phyloP scores from a whole-genome alignment of 2,797 vertebrate species.

The Anolis apletophallus region DNA sequence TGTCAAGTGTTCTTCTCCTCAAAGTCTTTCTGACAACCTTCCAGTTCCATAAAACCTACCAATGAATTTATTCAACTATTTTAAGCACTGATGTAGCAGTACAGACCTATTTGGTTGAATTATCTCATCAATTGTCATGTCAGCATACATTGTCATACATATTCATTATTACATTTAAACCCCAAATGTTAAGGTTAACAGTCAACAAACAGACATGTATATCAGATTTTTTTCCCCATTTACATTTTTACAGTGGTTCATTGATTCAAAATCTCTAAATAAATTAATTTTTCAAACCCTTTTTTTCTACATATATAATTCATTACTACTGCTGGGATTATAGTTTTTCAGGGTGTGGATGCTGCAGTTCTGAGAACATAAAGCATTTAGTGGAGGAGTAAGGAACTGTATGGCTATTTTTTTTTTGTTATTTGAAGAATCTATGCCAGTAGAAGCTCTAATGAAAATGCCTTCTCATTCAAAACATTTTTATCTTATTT shows the following conservation, averaged over 20 bases:
- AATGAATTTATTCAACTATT: not conserved
- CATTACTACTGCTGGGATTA: not conserved
- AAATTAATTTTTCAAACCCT: not conserved
- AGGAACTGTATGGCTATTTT: not conserved
- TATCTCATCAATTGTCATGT: conserved; percentile 14
- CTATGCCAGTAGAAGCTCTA: too few relatives aligned
- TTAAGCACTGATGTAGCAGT: not conserved
- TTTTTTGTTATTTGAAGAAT: not conserved
- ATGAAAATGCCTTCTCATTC: not conserved
- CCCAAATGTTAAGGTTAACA: not conserved
- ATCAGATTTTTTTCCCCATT: not conserved
- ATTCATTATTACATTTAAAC: not conserved
- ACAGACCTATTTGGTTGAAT: conserved; percentile 7
- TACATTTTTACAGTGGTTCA: conserved; percentile 10
- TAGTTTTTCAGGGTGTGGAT: not conserved
- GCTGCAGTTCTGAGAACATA: not conserved
- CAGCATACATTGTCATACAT: not conserved
- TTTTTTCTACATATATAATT: not conserved
- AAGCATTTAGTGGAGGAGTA: not conserved
- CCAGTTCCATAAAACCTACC: conserved; percentile 1
- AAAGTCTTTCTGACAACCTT: conserved; percentile 14
- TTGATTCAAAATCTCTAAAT: not conserved
- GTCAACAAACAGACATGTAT: not conserved
- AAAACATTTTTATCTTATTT: not conserved
- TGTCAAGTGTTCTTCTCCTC: not conserved